Conservation (phyloP, 2,888 invertebrate genomes). For the Scotopteryx bipunctaria region DNA sequence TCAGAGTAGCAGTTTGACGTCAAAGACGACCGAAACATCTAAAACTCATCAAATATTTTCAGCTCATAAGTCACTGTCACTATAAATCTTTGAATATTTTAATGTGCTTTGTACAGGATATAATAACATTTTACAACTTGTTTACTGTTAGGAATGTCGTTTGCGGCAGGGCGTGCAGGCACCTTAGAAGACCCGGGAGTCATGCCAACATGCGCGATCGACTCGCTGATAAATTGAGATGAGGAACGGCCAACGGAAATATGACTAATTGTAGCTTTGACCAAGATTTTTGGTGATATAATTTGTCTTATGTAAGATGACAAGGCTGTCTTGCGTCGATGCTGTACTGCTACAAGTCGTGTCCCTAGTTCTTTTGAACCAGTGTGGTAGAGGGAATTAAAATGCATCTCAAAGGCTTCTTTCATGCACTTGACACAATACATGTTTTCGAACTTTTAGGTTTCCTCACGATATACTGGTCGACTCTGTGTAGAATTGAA, state of each 20-base stretch:
- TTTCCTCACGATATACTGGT: too few species aligned
- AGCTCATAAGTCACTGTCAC: constrained; percentile 14
- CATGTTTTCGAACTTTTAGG: too few species aligned
- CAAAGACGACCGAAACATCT: neutral
- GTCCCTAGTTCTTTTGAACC: too few species aligned
- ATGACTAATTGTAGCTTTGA: constrained; percentile 16
- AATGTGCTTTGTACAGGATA: constrained; percentile 18
- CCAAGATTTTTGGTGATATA: neutral
- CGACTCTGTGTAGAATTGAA: too few species aligned
- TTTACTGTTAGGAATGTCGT: constrained; percentile 20
- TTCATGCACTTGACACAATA: too few species aligned
- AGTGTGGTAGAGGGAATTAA: too few species aligned
- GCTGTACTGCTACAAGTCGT: too few species aligned
- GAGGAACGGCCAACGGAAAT: constrained; percentile 10
- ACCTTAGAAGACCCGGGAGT: constrained; percentile 10
- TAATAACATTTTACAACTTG: constrained; percentile 24
- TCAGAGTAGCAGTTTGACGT: constrained; percentile 9
- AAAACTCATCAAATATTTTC: constrained; percentile 2
- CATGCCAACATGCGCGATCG: constrained; percentile 19
- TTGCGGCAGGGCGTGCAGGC: constrained; percentile 13
- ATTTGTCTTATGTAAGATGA: neutral
- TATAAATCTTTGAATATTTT: constrained; percentile 13
- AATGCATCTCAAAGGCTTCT: too few species aligned
- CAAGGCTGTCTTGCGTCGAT: neutral
- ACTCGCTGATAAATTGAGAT: constrained; percentile 8